These are phyloP conservation scores for Ficedula albicollis DNA, from an alignment of 2,797 vertebrate species.

Conservation along the genomic window DNA sequence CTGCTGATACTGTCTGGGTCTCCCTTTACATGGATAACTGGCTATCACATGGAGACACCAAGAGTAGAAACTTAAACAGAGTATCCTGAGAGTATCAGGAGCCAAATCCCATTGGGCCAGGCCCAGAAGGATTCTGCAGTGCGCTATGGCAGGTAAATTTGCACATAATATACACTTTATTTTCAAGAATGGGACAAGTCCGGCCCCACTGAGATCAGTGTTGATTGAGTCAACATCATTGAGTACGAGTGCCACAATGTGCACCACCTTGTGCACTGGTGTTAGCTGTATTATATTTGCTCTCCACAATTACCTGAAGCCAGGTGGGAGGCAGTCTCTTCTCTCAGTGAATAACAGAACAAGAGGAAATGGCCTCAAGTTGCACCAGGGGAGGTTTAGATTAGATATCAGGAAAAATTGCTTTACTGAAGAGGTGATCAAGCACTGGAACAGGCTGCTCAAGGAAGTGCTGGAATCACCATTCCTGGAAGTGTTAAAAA, in stretches of 20 bases:
- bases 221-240: accelerated
- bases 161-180: too few species aligned
- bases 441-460: background rate
- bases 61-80: background rate
- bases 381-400: background rate
- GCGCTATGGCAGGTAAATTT: background rate
- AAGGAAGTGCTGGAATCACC: background rate
- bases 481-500: background rate
- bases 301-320: background rate
- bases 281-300: background rate
- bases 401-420: background rate
- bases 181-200: background rate
- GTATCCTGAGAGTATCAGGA: background rate
- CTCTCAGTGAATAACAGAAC: background rate
- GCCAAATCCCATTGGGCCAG: background rate
- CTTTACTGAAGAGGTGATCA: background rate
- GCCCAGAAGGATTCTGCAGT: background rate
- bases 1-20: background rate
- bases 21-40: background rate
- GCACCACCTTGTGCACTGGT: background rate
- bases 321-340: background rate
- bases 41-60: background rate
- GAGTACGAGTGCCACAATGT: background rate
- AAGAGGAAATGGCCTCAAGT: background rate
- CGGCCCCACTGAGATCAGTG: background rate